These are phyloP conservation scores for Poeciliopsis infans DNA, from an alignment of 2,797 vertebrate genomes.

Conservation along the genomic window DNA sequence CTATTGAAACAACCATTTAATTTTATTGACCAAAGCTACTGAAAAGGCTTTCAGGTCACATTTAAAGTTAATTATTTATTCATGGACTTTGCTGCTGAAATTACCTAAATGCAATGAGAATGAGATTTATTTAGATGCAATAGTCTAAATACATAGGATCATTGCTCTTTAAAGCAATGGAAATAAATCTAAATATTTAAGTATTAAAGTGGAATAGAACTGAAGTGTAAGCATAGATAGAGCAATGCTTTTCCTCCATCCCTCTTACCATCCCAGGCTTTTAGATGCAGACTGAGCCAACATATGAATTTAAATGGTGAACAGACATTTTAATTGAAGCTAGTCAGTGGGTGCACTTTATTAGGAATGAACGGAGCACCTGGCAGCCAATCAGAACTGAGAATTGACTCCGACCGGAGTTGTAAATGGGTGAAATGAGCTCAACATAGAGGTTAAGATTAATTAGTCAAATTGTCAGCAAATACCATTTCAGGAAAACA, in stretches of 20 bases:
- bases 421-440: not conserved
- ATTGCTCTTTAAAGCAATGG: not conserved
- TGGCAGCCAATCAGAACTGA: not conserved
- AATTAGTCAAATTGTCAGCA: conserved; percentile 1
- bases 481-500: not conserved
- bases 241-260: not conserved
- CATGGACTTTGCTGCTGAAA: not conserved
- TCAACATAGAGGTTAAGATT: not conserved
- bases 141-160: not conserved
- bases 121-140: not conserved
- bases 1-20: not conserved
- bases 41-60: not conserved
- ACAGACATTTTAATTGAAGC: not conserved
- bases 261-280: not conserved
- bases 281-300: not conserved
- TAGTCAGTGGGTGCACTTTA: not conserved
- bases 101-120: not conserved
- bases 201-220: no score
- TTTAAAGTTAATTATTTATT: not conserved
- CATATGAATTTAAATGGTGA: not conserved
- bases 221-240: not conserved
- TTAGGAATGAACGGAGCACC: not conserved
- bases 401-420: not conserved
- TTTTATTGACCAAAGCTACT: not conserved
- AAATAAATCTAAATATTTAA: no score